Evolutionary conservation across 2,797 vertebrate genomes (phyloP), one percentile per base, ranked within the genome.

Genomic region (Euphonia xanthogaster): DNA sequence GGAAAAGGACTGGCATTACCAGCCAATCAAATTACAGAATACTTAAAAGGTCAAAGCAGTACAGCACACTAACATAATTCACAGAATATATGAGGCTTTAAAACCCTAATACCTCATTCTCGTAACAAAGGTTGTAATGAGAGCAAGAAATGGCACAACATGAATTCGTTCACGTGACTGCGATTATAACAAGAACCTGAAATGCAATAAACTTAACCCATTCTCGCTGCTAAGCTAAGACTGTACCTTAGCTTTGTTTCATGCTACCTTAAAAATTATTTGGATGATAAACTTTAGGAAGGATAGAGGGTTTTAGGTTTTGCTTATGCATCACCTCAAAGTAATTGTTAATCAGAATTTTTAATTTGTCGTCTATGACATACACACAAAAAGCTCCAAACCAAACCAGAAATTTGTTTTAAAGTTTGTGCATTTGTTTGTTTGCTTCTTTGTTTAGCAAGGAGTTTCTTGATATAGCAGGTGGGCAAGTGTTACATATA

Each of bases 101-200:
- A 96, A 96, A 96, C 94, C 79, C 91, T 96, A 94, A 95, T 93
- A 94, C 70, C 83, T 86, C 86, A 96, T 88, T 96, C 94, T 96
- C 50, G 91, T 96, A 95, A 93, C 90, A 97, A 96, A 94, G 95
- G 88, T 97, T 97, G 95, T 96, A 97, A 97, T 97, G 97, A 96
- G 92, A 97, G 91, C 71, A 96, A 95, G 91, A 91, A 97, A 96
- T 95, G 79, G 71, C 95, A 97, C 68, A 97, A 97, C 94, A 96
- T 90, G 78, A 97, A 94, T 96, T 95, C 87, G 53, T 92, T 97
- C 88, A 93, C n/a, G 15, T 94, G 91, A 80, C 81, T 93, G 45
- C 9, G 94, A 96, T 92, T 96, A 88, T 96, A 96, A 91, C 84
- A 88, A 95, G 96, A 95, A 96, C 88, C 73, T 93, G 67, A 94